A percentile compares a stretch with the other conserved stretches of the same genome.
These are phyloP conservation scores for Synergus gifuensis DNA, from an alignment of 2,888 invertebrate genomes.

Conservation along the genomic window DNA sequence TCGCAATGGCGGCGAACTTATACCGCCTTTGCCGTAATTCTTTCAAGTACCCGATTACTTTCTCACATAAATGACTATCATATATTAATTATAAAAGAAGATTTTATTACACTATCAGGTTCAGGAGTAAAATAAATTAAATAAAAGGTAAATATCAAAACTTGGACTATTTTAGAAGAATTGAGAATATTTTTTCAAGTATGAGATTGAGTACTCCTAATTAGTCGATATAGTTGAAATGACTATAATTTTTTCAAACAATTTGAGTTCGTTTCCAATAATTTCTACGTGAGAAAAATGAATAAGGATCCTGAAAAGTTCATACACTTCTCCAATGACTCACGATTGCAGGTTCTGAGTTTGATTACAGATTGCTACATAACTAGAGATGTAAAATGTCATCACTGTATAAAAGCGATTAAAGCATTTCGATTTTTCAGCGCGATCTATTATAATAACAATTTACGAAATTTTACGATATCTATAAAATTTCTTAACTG, in stretches of 20 bases:
- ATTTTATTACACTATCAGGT: neutral
- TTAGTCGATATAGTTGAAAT: neutral
- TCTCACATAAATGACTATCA: neutral
- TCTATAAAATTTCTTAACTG: neutral
- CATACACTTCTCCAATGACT: slow-evolving; percentile 37
- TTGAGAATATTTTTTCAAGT: neutral
- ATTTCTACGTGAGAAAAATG: neutral
- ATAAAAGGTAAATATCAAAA: neutral
- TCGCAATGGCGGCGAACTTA: neutral
- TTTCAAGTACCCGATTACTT: neutral
- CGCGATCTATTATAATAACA: neutral
- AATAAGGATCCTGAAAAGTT: slow-evolving; percentile 30
- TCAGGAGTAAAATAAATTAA: neutral
- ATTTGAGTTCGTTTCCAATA: neutral
- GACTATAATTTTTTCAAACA: neutral
- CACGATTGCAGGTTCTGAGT: slow-evolving; percentile 9
- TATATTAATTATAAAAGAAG: neutral
- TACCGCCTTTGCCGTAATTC: neutral
- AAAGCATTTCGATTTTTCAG: neutral
- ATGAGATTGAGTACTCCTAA: neutral
- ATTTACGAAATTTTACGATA: neutral
- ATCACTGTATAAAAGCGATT: slow-evolving; percentile 30
- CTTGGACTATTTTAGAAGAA: neutral
- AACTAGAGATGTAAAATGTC: slow-evolving; percentile 37
- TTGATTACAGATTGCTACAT: slow-evolving; percentile 27